phyloP scores from a whole-genome alignment of 2,797 vertebrate species.

The Varecia variegata region DNA sequence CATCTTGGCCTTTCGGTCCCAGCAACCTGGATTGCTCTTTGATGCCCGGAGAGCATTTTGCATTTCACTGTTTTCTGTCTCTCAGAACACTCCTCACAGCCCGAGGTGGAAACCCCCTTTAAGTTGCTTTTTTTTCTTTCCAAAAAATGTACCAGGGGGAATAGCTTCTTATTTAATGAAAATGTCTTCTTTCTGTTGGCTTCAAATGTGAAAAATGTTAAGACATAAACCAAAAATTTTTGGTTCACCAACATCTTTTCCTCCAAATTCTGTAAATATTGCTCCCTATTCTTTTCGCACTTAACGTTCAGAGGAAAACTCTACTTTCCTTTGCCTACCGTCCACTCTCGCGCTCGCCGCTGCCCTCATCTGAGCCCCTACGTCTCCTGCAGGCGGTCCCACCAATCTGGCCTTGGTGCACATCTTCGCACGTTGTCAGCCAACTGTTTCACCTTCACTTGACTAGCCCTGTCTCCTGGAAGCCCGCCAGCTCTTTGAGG shows the following conservation, averaged over 20 bases:
- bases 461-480: not conserved
- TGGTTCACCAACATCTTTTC: constrained; percentile 12
- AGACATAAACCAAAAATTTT: not conserved
- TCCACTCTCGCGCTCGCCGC: not conserved
- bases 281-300: not conserved
- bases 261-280: not conserved
- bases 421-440: not conserved
- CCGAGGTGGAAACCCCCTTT: constrained; percentile 1
- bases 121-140: not conserved
- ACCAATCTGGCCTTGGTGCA: not conserved
- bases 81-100: constrained; percentile 17
- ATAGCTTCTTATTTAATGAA: constrained; percentile 38
- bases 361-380: not conserved
- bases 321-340: not conserved
- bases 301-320: not conserved
- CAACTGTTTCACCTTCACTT: not conserved
- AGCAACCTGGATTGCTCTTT: not conserved
- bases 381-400: not conserved
- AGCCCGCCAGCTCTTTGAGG: not conserved
- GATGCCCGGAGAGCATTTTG: not conserved
- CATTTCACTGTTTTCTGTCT: not conserved
- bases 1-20: not conserved
- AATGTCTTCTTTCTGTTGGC: constrained; percentile 36
- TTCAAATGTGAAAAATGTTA: constrained; percentile 33
- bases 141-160: not conserved